phyloP scores from a whole-genome alignment of 2,113 vertebrate species.

The Eulemur rufifrons region DNA sequence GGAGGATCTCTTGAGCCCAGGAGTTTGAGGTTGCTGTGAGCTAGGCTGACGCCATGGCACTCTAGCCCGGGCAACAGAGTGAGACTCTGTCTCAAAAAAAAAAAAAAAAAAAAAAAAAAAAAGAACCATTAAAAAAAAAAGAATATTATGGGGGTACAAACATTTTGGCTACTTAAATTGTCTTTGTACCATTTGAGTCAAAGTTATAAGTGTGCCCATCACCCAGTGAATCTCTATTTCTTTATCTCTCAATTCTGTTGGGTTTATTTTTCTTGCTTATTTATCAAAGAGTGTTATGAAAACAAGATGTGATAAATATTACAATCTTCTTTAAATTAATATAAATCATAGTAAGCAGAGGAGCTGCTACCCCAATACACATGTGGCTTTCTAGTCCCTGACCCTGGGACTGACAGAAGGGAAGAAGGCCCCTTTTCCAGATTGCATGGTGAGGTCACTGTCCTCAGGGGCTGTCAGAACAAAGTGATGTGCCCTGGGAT shows the following conservation, averaged over 20 bases:
- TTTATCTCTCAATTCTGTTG: neutral
- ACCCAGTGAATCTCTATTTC: neutral
- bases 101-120: too few relatives aligned
- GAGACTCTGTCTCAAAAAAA: too few relatives aligned
- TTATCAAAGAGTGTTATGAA: neutral
- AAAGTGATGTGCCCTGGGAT: accelerated
- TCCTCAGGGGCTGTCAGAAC: neutral
- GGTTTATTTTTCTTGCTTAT: neutral
- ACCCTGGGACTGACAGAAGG: neutral
- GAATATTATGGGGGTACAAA: too few relatives aligned
- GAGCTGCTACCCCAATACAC: neutral
- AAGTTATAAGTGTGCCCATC: too few relatives aligned
- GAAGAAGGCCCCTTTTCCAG: neutral
- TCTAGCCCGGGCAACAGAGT: too few relatives aligned
- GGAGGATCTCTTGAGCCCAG: too few relatives aligned
- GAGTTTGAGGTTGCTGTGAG: too few relatives aligned
- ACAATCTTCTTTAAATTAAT: neutral
- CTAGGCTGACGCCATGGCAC: too few relatives aligned
- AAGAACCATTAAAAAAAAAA: too few relatives aligned
- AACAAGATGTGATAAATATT: neutral
- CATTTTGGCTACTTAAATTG: too few relatives aligned
- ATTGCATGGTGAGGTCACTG: neutral
- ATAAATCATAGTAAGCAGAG: neutral
- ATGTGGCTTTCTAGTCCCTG: neutral
- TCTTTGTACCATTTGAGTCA: too few relatives aligned